Percentiles rank a stretch among this genome's conserved stretches.
These are phyloP conservation scores for Heliornis fulica DNA, from an alignment of 2,113 vertebrate genomes.

Conservation along the genomic window DNA sequence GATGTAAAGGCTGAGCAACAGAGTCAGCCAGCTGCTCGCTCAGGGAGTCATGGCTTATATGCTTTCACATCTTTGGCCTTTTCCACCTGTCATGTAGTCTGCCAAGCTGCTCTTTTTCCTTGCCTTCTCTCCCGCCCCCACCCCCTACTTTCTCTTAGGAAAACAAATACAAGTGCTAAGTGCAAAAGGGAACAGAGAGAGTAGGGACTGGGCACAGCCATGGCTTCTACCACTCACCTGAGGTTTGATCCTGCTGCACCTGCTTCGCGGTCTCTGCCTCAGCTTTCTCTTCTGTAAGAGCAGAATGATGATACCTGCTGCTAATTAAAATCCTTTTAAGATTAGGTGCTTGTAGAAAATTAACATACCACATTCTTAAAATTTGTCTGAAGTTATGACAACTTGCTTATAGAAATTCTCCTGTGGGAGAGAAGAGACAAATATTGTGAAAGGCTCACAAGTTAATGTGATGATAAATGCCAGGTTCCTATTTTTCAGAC, in stretches of 20 bases:
- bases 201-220: neutral
- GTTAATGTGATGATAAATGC: conserved; percentile 16
- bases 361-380: neutral
- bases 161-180: neutral
- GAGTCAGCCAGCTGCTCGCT: neutral
- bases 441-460: conserved; percentile 33
- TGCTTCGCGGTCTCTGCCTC: neutral
- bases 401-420: conserved; percentile 8
- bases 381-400: neutral
- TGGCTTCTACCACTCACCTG: neutral
- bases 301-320: neutral
- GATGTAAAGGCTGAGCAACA: neutral
- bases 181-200: neutral
- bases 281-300: neutral
- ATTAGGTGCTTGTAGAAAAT: neutral
- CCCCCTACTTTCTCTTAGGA: neutral
- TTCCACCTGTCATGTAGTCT: neutral
- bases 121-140: neutral
- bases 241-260: neutral
- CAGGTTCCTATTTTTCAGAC: conserved; percentile 36
- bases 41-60: neutral
- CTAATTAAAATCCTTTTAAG: neutral
- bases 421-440: neutral
- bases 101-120: neutral
- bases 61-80: neutral